Base-by-base conservation (phyloP, 1,140 invertebrate genomes). In the Bombus polaris region DNA sequence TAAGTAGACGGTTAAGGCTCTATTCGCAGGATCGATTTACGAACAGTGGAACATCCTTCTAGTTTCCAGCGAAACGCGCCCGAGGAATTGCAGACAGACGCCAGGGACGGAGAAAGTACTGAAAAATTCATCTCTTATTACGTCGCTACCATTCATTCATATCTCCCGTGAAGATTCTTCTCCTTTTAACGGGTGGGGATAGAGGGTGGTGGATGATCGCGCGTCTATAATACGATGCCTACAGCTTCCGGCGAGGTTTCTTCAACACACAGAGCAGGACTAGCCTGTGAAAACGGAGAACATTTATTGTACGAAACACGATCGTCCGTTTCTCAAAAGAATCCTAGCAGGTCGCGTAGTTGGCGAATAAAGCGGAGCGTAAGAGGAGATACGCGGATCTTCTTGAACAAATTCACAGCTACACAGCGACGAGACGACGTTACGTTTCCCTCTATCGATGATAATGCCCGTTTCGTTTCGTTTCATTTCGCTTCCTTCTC, bases 301-400 rank as follows among this genome's bases (percentile, higher is more conserved):
- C 84, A 80, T 89, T 89, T 89, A 89, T 89, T 86, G 88, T 86
- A 76, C 71, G 74, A 85, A 86, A 82, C 65, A 83, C 65, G 77
- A 88, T 68, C 87, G 73, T 89, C 79, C 76, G 78, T 76, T 86
- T 82, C 53, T 74, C 74, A 65, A 73, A 89, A 79, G 79, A 88
- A 89, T 89, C 73, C 83, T 66, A 73, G 53, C 71, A 68, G 70
- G 35, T 71, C 87, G 32, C 44, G 68, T 84, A 85, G 72, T 73
- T 28, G 62, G 47, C 82, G 82, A 84, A 84, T 85, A 79, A 85
- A 85, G 39, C 78, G 70, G 12, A 35, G 28, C 18, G 83, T 74
- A 85, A 74, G 44, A 53, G 37, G 83, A 68, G 77, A 80, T 39
- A 62, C 76, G 82, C 75, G 65, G 32, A 32, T 66, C 25, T 72